A percentile compares a stretch with the other conserved stretches of the same genome.
Evolutionary conservation across 1,140 invertebrate genomes (phyloP).

Genomic region (Rhopalosiphum maidis): DNA sequence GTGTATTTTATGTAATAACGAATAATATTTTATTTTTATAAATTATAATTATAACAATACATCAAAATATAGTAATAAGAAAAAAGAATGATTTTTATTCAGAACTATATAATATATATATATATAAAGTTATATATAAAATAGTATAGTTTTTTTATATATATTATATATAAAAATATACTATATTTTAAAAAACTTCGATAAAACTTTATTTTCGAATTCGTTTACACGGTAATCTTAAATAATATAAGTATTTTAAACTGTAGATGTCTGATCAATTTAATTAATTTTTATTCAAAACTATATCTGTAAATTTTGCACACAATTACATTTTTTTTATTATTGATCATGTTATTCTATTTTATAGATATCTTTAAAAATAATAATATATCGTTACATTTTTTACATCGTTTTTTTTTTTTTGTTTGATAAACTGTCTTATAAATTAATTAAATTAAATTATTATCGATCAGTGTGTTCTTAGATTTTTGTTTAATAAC

Average conservation of each 20-base stretch:
- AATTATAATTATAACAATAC: neutral
- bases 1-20: no score
- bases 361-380: neutral
- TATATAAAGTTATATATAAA: no score
- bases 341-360: neutral
- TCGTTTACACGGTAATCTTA: neutral
- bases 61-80: neutral
- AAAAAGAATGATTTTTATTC: neutral
- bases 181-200: neutral
- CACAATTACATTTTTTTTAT: neutral
- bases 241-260: neutral
- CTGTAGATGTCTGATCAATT: neutral
- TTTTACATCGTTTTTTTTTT: neutral
- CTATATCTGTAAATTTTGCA: neutral
- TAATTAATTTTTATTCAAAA: neutral
- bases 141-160: no score
- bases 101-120: no score
- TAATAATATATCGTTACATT: neutral
- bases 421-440: neutral
- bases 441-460: constrained; percentile 11
- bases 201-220: neutral
- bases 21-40: neutral
- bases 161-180: no score
- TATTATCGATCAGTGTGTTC: neutral
- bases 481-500: neutral